Evolutionary conservation across 2,888 invertebrate species (phyloP).

Genomic region (Mesodorylaimus sp.): DNA sequence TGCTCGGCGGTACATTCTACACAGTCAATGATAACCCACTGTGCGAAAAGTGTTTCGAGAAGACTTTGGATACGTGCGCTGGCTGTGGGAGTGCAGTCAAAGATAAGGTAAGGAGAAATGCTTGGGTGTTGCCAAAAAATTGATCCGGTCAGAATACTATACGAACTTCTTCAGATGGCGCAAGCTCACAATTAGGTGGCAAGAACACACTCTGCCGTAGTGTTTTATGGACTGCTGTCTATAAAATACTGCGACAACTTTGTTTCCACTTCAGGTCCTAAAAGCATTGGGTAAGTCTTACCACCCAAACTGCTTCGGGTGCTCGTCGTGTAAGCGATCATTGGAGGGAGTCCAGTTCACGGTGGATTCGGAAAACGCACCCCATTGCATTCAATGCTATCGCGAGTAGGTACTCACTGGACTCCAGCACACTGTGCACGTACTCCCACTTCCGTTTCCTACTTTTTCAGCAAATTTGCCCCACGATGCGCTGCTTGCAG

Average conservation of each 20-base stretch:
- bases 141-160: too few species aligned
- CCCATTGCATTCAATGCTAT: conserved; percentile 96
- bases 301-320: conserved; percentile 89
- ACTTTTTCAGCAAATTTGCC: conserved; percentile 62
- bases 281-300: conserved; percentile 92
- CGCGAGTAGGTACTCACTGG: conserved; percentile 52
- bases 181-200: too few species aligned
- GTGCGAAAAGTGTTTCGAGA: conserved; percentile 85
- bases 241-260: neutral
- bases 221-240: neutral
- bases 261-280: conserved; percentile 44
- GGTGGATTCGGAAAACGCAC: conserved; percentile 90
- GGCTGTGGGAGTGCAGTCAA: conserved; percentile 79
- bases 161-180: too few species aligned
- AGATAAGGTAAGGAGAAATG: conserved; percentile 49
- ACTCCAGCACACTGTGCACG: neutral
- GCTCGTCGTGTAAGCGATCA: conserved; percentile 77
- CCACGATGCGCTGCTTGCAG: conserved; percentile 80
- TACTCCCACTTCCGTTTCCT: neutral
- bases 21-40: conserved; percentile 83
- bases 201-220: too few species aligned
- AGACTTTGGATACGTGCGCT: conserved; percentile 84
- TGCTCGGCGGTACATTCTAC: conserved; percentile 49
- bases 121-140: conserved; percentile 11
- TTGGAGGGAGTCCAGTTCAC: conserved; percentile 97